Conservation (phyloP, 2,888 invertebrate species). For the Andrena hattorfiana region DNA sequence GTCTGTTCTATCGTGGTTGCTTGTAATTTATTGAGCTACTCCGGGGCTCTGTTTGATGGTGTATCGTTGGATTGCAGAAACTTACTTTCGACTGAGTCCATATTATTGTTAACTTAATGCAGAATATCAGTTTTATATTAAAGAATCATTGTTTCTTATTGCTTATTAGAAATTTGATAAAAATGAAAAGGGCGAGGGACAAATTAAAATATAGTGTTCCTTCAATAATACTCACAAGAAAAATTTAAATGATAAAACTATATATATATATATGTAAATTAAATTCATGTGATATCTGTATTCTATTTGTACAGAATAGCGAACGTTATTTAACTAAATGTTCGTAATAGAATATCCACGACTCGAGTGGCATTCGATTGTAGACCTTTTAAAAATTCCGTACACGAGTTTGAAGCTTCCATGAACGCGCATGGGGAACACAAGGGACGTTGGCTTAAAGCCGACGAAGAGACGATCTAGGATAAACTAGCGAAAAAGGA, state of each 20-base stretch:
- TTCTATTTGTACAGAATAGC: background rate
- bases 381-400: conserved; percentile 38
- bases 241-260: background rate
- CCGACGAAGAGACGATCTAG: conserved; percentile 53
- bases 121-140: too few relatives aligned
- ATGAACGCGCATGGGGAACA: conserved; percentile 28
- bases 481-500: conserved; percentile 61
- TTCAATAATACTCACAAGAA: too few relatives aligned
- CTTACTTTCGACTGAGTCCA: too few relatives aligned
- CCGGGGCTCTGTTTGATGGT: too few relatives aligned
- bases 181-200: too few relatives aligned
- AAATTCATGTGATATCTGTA: background rate
- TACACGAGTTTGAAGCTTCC: conserved; percentile 34
- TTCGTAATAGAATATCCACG: background rate
- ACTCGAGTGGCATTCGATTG: background rate
- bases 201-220: too few relatives aligned
- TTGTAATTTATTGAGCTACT: background rate
- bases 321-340: too few relatives aligned
- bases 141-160: too few relatives aligned
- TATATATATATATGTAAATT: background rate
- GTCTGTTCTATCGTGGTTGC: background rate
- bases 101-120: too few relatives aligned
- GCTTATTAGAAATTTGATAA: too few relatives aligned
- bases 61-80: too few relatives aligned
- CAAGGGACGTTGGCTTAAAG: conserved; percentile 28